A percentile compares a stretch with the other conserved stretches of the same genome.
Evolutionary conservation across 2,888 invertebrate species (phyloP).

Genomic region (Himalopsyche japonica): DNA sequence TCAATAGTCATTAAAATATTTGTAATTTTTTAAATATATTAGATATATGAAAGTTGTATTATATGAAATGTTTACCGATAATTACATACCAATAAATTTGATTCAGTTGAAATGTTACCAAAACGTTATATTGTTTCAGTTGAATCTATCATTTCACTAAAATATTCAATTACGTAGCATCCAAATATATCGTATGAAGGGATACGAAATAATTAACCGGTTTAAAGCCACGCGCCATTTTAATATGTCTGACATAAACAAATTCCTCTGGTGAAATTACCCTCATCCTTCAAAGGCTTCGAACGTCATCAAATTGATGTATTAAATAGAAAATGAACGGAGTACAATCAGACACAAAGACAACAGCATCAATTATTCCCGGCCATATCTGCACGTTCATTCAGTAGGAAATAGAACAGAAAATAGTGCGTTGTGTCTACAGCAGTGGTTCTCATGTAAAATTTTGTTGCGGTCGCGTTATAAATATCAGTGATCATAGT

Average conservation of each 20-base stretch:
- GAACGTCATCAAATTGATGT: background rate
- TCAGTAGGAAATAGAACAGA: background rate
- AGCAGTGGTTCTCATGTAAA: too few species aligned
- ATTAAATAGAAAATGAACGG: background rate
- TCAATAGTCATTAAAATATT: too few species aligned
- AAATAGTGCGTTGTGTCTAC: background rate
- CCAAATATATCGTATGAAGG: background rate
- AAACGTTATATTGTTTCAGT: too few species aligned
- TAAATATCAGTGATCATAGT: too few species aligned
- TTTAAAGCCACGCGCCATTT: background rate
- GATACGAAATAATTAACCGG: background rate
- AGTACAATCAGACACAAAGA: background rate
- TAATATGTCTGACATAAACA: background rate
- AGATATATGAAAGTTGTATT: too few species aligned
- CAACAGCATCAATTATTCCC: background rate
- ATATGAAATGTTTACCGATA: too few species aligned
- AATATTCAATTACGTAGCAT: background rate
- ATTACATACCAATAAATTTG: too few species aligned
- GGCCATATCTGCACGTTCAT: background rate
- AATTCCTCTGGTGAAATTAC: background rate
- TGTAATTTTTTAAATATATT: too few species aligned
- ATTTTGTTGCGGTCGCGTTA: background rate
- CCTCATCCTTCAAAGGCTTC: background rate
- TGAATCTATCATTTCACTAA: background rate
- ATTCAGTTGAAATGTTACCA: too few species aligned